phyloP scores from a whole-genome alignment of 2,797 vertebrate genomes.

The Cetoscarus ocellatus region DNA sequence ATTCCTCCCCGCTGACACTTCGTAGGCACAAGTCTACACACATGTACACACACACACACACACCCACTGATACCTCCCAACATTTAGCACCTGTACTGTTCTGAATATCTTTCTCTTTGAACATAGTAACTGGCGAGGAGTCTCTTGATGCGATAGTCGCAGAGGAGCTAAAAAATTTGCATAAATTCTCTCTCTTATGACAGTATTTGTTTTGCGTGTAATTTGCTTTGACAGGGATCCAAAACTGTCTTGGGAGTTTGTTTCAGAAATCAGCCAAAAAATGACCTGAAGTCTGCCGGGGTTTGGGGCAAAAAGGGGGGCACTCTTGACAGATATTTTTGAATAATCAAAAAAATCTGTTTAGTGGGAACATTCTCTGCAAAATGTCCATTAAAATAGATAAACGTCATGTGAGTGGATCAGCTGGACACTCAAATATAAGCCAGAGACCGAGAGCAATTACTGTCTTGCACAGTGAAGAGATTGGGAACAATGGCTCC shows the following conservation, averaged over 20 bases:
- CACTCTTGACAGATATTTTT: constrained; percentile 69
- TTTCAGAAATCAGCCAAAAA: constrained; percentile 35
- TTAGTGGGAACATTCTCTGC: constrained; percentile 67
- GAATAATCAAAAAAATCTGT: constrained; percentile 67
- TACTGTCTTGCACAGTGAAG: constrained; percentile 69
- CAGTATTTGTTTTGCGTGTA: constrained; percentile 69
- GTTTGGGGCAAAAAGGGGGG: constrained; percentile 26
- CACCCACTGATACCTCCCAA: constrained; percentile 72
- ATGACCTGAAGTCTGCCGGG: constrained; percentile 30
- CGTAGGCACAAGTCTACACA: constrained; percentile 53
- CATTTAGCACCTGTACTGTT: constrained; percentile 73
- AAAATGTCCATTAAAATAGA: constrained; percentile 80
- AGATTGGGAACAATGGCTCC: constrained; percentile 78
- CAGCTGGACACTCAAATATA: constrained; percentile 80
- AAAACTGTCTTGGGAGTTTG: constrained; percentile 49
- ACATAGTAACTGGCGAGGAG: constrained; percentile 63
- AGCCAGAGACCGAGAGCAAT: constrained; percentile 77
- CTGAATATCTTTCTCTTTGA: constrained; percentile 74
- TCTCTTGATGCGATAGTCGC: constrained; percentile 62
- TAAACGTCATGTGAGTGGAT: constrained; percentile 80
- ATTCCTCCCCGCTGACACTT: constrained; percentile 80
- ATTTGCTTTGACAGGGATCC: constrained; percentile 72
- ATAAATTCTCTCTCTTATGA: constrained; percentile 56
- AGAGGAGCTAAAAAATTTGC: constrained; percentile 29
- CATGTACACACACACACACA: constrained; percentile 47